Evolutionary conservation across 2,113 vertebrate genomes (phyloP).

Genomic region (Scalopus aquaticus): DNA sequence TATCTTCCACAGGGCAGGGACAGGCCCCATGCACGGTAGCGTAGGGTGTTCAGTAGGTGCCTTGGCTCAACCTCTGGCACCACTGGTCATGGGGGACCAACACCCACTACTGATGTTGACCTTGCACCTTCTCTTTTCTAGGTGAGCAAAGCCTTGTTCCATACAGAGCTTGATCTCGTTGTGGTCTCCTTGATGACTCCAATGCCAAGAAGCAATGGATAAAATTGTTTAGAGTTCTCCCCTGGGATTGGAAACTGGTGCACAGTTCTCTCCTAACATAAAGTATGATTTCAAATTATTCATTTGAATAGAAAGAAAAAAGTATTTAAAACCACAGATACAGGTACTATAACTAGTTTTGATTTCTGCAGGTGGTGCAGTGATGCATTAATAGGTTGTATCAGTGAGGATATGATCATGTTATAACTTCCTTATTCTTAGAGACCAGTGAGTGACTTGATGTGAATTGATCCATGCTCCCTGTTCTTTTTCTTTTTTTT

Average conservation of each 20-base stretch:
- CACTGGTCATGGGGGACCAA: accelerated
- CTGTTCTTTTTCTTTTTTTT: too few species aligned
- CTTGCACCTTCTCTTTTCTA: background rate
- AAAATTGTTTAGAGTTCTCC: background rate
- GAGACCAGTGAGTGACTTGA: too few species aligned
- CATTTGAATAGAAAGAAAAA: background rate
- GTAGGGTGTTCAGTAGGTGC: too few species aligned
- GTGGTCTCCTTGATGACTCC: background rate
- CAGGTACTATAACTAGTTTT: background rate
- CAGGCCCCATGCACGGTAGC: too few species aligned
- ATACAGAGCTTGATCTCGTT: background rate
- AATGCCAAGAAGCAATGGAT: background rate
- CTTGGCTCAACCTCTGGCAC: background rate
- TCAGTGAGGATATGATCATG: background rate
- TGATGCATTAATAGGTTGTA: too few species aligned
- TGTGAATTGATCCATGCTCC: background rate
- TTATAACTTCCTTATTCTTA: background rate
- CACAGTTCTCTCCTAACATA: background rate
- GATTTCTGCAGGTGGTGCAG: background rate
- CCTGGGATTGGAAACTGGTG: background rate
- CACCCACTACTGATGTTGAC: background rate
- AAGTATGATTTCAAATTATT: background rate
- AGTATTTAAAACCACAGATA: background rate
- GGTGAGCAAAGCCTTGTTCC: background rate
- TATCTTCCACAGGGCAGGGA: background rate